Conservation (phyloP, 2,888 invertebrate species). For the Aproaerema taeniolella region DNA sequence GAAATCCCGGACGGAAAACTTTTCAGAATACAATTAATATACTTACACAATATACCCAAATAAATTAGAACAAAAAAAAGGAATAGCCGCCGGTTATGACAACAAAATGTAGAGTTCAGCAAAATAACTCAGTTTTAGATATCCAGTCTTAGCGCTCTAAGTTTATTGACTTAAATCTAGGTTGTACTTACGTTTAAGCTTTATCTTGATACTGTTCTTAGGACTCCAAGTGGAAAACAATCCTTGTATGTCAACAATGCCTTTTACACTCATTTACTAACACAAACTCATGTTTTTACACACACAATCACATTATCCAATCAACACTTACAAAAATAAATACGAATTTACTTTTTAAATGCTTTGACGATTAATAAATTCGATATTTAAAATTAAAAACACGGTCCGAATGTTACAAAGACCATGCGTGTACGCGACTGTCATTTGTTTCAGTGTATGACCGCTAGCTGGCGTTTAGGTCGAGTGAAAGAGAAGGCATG, state of each 20-base stretch:
- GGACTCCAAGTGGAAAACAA: constrained; percentile 71
- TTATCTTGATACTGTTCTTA: constrained; percentile 71
- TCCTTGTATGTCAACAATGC: constrained; percentile 60
- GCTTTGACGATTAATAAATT: too few species aligned
- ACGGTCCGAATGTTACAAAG: constrained; percentile 44
- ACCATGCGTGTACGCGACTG: constrained; percentile 65
- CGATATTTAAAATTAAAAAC: constrained; percentile 22
- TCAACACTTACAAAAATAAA: constrained; percentile 10
- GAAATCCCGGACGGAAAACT: too few species aligned
- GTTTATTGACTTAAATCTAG: too few species aligned
- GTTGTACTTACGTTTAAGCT: constrained; percentile 68
- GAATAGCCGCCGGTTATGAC: too few species aligned
- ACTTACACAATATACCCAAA: too few species aligned
- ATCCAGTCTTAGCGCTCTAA: too few species aligned
- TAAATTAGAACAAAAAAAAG: too few species aligned
- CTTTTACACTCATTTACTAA: constrained; percentile 70
- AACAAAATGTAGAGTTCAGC: too few species aligned
- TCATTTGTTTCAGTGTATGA: constrained; percentile 46
- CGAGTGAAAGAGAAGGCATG: constrained; percentile 30
- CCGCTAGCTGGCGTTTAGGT: constrained; percentile 54
- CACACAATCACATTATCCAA: constrained; percentile 33
- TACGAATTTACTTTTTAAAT: too few species aligned
- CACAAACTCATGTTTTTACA: constrained; percentile 46
- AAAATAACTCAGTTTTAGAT: too few species aligned
- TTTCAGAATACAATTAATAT: too few species aligned